Percentiles rank a stretch among this genome's conserved stretches.
These are phyloP conservation scores for Erebia aethiops DNA, from an alignment of 2,888 invertebrate genomes.

Conservation along the genomic window DNA sequence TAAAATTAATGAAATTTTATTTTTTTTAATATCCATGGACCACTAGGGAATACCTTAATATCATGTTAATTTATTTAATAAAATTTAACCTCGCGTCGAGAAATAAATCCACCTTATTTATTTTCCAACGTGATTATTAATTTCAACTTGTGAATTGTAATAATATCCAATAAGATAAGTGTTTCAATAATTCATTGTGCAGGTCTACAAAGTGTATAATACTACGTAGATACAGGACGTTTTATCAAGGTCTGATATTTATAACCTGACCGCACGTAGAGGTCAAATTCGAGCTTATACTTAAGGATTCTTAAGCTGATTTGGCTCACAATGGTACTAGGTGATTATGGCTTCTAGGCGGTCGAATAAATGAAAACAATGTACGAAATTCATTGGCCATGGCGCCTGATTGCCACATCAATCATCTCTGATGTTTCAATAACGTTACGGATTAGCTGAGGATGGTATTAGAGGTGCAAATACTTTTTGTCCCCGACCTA, in stretches of 20 bases:
- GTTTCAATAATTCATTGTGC: conserved; percentile 43
- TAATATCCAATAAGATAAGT: conserved; percentile 43
- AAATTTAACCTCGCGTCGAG: conserved; percentile 7
- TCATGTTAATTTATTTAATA: background rate
- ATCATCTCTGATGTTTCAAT: conserved; percentile 58
- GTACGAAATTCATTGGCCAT: conserved; percentile 51
- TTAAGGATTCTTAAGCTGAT: conserved; percentile 42
- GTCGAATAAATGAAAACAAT: conserved; percentile 54
- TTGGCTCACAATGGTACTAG: conserved; percentile 42
- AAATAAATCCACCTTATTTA: conserved; percentile 24
- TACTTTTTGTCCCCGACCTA: conserved; percentile 68
- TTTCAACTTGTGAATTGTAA: conserved; percentile 41
- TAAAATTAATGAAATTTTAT: background rate
- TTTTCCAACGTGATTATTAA: conserved; percentile 40
- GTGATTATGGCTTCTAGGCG: conserved; percentile 51
- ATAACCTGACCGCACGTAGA: conserved; percentile 45
- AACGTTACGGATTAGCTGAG: conserved; percentile 50
- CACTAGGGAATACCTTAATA: background rate
- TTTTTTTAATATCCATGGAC: background rate
- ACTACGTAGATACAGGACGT: conserved; percentile 34
- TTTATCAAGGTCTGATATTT: conserved; percentile 48
- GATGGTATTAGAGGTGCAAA: conserved; percentile 45
- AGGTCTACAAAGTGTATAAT: conserved; percentile 38
- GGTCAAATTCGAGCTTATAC: conserved; percentile 46
- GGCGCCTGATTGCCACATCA: conserved; percentile 51